Conservation (phyloP, 2,113 vertebrate genomes). For the Phalacrocorax aristotelis region DNA sequence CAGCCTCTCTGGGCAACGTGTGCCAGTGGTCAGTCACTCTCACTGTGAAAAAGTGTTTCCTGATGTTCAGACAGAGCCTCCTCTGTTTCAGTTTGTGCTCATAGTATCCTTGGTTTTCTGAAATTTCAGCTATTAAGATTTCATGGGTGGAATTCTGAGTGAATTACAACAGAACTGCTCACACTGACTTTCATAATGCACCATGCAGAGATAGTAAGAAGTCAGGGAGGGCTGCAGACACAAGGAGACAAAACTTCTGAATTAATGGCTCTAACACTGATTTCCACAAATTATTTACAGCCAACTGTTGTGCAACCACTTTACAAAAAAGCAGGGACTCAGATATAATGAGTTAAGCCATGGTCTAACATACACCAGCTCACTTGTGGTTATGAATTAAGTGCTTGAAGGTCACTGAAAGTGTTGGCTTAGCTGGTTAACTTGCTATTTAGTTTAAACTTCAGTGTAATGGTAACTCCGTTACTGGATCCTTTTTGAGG, state of each 20-base stretch:
- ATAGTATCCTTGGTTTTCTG: not conserved
- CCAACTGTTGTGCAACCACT: not conserved
- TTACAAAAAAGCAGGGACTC: not conserved
- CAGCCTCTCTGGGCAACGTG: not conserved
- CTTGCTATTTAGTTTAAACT: not conserved
- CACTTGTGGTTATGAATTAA: not conserved
- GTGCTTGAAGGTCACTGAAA: not conserved
- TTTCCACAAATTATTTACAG: not conserved
- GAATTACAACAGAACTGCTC: not conserved
- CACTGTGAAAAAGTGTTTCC: not conserved
- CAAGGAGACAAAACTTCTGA: not conserved
- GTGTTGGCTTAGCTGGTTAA: not conserved
- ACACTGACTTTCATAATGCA: not conserved
- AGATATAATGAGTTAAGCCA: not conserved
- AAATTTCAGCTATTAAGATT: not conserved
- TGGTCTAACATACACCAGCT: not conserved
- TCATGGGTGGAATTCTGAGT: not conserved
- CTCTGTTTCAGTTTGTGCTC: not conserved
- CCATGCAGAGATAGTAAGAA: not conserved
- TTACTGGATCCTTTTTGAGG: not conserved
- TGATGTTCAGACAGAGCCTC: not conserved
- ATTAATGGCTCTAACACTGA: not conserved
- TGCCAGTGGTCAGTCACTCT: not conserved
- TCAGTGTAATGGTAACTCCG: not conserved
- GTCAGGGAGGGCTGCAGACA: not conserved